Evolutionary conservation across 2,113 vertebrate species (phyloP).

Genomic region (Nasalis larvatus): DNA sequence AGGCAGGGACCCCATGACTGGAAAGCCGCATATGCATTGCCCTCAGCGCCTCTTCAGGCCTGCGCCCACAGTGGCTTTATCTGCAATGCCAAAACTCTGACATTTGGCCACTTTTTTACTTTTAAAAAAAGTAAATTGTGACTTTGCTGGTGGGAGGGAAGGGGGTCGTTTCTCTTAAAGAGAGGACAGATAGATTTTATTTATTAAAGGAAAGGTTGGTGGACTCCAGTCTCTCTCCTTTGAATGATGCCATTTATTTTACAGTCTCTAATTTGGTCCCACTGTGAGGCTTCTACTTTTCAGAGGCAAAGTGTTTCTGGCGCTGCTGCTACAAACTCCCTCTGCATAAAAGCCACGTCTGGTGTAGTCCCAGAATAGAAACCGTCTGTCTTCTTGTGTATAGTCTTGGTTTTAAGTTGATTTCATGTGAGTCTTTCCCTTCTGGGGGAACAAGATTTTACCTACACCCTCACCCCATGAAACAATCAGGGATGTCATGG

Average conservation of each 20-base stretch:
- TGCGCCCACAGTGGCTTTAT: not conserved
- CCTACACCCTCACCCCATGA: not conserved
- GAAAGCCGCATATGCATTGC: accelerated
- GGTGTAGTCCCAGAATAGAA: not conserved
- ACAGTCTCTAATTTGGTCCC: not conserved
- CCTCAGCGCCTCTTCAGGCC: not conserved
- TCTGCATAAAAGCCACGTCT: not conserved
- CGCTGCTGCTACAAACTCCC: not conserved
- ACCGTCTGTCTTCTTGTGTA: not conserved
- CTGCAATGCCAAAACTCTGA: not conserved
- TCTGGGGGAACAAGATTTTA: not conserved
- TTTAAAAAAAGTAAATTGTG: not conserved
- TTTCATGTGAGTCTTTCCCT: not conserved
- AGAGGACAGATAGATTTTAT: not conserved
- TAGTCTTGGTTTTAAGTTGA: not conserved
- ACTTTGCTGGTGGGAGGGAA: not conserved
- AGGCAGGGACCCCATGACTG: accelerated
- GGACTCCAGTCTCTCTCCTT: not conserved
- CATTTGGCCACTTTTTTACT: not conserved
- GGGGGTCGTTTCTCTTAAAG: not conserved
- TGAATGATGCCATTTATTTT: not conserved
- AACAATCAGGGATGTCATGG: not conserved
- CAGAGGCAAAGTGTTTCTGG: not conserved
- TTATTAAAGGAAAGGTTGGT: not conserved
- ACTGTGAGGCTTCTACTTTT: not conserved